Conservation (phyloP, 2,888 invertebrate species). For the Morpho achilles region DNA sequence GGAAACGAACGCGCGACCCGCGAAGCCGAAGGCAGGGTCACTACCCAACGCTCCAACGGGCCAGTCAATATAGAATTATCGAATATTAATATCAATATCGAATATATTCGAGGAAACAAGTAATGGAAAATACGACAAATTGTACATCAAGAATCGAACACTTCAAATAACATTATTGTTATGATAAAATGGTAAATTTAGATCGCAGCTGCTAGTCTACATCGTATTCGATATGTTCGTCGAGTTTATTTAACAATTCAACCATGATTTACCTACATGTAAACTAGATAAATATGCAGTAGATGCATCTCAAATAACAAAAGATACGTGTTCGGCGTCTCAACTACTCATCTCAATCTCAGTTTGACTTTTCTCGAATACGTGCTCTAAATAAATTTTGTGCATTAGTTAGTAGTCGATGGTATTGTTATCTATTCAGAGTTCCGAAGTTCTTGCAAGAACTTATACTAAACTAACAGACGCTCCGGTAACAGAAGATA, state of each 20-base stretch:
- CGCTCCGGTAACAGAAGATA: too few relatives aligned
- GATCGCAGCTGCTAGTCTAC: constrained; percentile 9
- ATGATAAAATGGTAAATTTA: constrained; percentile 1
- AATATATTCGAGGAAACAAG: too few relatives aligned
- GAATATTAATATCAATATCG: too few relatives aligned
- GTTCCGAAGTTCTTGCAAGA: neutral
- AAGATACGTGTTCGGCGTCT: constrained; percentile 28
- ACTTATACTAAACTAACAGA: too few relatives aligned
- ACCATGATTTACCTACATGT: constrained; percentile 29
- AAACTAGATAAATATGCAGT: constrained; percentile 28
- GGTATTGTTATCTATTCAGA: constrained; percentile 9
- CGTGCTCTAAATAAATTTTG: constrained; percentile 25
- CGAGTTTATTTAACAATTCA: constrained; percentile 16
- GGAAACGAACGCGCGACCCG: too few relatives aligned
- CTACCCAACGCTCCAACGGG: too few relatives aligned
- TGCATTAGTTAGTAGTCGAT: constrained; percentile 21
- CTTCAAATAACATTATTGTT: neutral
- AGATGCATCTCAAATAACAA: constrained; percentile 28
- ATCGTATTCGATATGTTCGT: constrained; percentile 8
- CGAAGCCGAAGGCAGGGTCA: too few relatives aligned
- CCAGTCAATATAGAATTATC: too few relatives aligned
- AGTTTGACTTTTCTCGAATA: constrained; percentile 24
- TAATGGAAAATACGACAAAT: too few relatives aligned
- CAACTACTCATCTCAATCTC: constrained; percentile 27
- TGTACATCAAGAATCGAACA: too few relatives aligned